These are phyloP conservation scores for Pantherophis guttatus DNA, from an alignment of 2,113 vertebrate genomes.

Conservation along the genomic window DNA sequence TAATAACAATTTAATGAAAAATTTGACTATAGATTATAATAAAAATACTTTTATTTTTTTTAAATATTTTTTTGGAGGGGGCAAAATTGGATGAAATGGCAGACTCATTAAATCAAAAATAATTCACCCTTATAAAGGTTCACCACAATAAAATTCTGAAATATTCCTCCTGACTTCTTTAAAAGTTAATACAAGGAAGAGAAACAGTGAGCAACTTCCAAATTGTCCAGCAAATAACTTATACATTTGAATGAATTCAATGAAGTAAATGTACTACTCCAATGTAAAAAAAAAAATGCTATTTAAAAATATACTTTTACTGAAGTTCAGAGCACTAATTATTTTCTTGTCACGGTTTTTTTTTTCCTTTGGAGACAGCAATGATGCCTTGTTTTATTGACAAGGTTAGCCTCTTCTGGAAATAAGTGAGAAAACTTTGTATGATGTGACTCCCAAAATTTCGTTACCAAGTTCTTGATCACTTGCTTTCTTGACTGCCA, in stretches of 20 bases:
- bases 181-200: not conserved
- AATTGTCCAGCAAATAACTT: not conserved
- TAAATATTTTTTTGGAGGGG: not conserved
- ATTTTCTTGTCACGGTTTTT: not conserved
- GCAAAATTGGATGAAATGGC: not conserved
- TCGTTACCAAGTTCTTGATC: not conserved
- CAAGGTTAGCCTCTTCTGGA: not conserved
- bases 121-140: not conserved
- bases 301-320: not conserved
- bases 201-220: not conserved
- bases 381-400: not conserved
- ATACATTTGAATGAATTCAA: not conserved
- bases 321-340: not conserved
- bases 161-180: not conserved
- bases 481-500: not conserved
- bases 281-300: not conserved
- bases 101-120: not conserved
- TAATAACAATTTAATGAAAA: not conserved
- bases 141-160: not conserved
- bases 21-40: not conserved
- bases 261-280: not conserved
- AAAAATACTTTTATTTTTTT: not conserved
- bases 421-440: not conserved
- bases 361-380: not conserved
- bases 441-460: not conserved